These are phyloP conservation scores for Drosophila koepferae DNA, from an alignment of 2,888 invertebrate species.

Conservation along the genomic window DNA sequence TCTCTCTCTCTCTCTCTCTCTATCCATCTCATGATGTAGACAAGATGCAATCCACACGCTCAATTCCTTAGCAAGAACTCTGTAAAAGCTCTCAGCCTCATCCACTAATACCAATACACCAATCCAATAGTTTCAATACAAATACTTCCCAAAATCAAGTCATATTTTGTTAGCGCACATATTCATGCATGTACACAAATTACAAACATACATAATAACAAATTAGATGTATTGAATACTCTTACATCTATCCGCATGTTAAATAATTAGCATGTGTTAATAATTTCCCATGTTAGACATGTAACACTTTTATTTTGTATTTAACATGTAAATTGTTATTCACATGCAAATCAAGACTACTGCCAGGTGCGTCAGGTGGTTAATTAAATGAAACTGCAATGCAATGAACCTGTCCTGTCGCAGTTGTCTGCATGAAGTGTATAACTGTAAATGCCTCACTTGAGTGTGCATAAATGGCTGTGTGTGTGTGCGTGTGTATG, in stretches of 20 bases:
- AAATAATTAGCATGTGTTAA: neutral
- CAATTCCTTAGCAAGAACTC: too few relatives aligned
- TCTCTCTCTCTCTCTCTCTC: too few relatives aligned
- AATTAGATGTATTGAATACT: neutral
- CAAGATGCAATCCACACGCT: too few relatives aligned
- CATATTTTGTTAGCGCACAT: too few relatives aligned
- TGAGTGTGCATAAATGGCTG: neutral
- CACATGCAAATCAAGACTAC: slow-evolving; percentile 3
- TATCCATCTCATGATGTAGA: too few relatives aligned
- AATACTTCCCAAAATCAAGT: too few relatives aligned
- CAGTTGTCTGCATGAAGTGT: slow-evolving; percentile 14
- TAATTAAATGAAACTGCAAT: slow-evolving; percentile 36
- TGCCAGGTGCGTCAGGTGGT: slow-evolving; percentile 7
- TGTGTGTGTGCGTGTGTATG: neutral
- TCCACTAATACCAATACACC: too few relatives aligned
- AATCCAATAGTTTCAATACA: too few relatives aligned
- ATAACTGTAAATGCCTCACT: slow-evolving; percentile 7
- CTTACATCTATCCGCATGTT: neutral
- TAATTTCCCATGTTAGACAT: neutral
- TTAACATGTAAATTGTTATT: neutral
- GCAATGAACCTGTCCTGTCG: slow-evolving; percentile 14
- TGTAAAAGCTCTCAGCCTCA: too few relatives aligned
- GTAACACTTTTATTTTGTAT: neutral
- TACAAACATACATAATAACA: neutral
- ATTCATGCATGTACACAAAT: too few relatives aligned